These are phyloP conservation scores for Intellagama lesueurii DNA, from an alignment of 2,797 vertebrate genomes.

Conservation along the genomic window DNA sequence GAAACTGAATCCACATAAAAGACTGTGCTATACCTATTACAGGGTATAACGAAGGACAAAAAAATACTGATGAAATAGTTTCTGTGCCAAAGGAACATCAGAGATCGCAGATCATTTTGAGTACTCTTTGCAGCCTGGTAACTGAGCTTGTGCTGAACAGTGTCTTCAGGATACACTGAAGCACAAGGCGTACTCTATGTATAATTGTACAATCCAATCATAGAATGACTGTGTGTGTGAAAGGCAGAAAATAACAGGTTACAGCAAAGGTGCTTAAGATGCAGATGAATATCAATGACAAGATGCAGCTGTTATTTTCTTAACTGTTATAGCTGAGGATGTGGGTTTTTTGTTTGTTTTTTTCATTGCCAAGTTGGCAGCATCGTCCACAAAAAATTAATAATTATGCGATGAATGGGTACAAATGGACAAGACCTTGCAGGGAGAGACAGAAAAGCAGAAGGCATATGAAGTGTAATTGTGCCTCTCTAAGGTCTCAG, in stretches of 20 bases:
- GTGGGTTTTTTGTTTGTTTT: conserved; percentile 37
- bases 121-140: not conserved
- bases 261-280: not conserved
- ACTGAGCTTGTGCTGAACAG: fast-evolving
- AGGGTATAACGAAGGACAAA: not conserved
- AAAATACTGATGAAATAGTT: not conserved
- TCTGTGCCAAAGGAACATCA: not conserved
- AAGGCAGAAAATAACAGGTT: conserved; percentile 50
- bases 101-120: conserved; percentile 18
- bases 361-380: conserved; percentile 39
- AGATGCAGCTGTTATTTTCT: too few relatives aligned
- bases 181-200: conserved; percentile 17
- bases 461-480: not conserved
- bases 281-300: too few relatives aligned
- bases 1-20: not conserved
- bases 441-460: not conserved
- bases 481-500: not conserved
- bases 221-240: conserved; percentile 37
- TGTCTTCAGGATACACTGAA: conserved; percentile 1
- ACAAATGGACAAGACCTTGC: conserved; percentile 35
- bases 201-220: not conserved
- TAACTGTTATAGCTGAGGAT: too few relatives aligned
- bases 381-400: conserved; percentile 41
- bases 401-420: conserved; percentile 50
- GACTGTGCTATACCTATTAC: too few relatives aligned